Conservation (phyloP, 1,140 invertebrate genomes). For the Hylaeus anthracinus region DNA sequence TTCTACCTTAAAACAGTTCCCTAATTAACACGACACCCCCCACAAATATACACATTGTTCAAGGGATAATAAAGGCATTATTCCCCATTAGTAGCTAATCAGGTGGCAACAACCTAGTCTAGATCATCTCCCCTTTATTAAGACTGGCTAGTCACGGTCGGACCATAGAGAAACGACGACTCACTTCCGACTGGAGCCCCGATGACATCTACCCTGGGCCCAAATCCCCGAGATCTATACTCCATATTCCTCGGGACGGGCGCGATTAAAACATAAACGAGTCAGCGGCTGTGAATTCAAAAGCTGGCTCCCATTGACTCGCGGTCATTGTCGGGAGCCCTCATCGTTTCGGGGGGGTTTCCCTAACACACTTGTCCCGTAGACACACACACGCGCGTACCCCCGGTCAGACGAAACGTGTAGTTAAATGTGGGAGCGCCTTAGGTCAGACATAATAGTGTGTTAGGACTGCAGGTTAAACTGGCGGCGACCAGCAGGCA, state of each 20-base stretch:
- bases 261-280: conserved; percentile 39
- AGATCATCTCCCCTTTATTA: too few species aligned
- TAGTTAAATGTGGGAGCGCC: conserved; percentile 78
- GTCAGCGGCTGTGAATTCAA: not conserved
- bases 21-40: too few species aligned
- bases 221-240: not conserved
- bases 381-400: not conserved
- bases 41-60: too few species aligned
- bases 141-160: too few species aligned
- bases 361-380: not conserved
- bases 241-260: not conserved
- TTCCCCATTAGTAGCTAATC: too few species aligned
- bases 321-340: conserved; percentile 40
- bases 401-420: conserved; percentile 41
- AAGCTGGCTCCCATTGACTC: conserved; percentile 49
- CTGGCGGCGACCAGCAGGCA: conserved; percentile 67
- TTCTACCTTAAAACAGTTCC: too few species aligned
- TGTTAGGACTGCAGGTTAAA: conserved; percentile 77
- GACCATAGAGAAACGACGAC: too few species aligned
- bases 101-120: too few species aligned
- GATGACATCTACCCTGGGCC: too few species aligned
- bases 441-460: conserved; percentile 78
- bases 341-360: not conserved
- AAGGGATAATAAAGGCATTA: too few species aligned
- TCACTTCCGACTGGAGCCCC: too few species aligned